These are phyloP conservation scores for Phocoena phocoena DNA, from an alignment of 2,113 vertebrate genomes.

Conservation along the genomic window DNA sequence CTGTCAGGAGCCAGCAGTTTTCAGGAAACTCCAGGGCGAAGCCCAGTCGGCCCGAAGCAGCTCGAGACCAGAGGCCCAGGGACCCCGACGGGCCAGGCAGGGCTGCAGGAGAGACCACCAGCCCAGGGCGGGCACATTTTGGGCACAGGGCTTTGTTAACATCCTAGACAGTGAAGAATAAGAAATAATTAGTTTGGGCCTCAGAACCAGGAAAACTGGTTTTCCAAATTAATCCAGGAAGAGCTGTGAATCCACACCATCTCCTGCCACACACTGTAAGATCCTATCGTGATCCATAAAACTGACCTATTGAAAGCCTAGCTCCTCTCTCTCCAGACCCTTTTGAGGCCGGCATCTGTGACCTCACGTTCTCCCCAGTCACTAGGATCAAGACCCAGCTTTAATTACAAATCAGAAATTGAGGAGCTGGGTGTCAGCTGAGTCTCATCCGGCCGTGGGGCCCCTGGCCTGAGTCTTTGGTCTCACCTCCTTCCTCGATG, in stretches of 20 bases:
- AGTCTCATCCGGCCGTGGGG: background rate
- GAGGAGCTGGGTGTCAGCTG: background rate
- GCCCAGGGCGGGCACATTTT: background rate
- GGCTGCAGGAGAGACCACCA: background rate
- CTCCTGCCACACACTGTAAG: constrained; percentile 83
- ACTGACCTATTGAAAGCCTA: constrained; percentile 34
- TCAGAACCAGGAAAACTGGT: constrained; percentile 83
- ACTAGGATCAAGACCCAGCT: constrained; percentile 79
- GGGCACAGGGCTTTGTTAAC: constrained; percentile 69
- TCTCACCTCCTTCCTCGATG: background rate
- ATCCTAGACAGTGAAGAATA: constrained; percentile 73
- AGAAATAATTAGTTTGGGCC: constrained; percentile 82
- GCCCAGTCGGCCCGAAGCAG: background rate
- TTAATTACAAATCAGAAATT: constrained; percentile 50
- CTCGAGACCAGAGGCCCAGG: background rate
- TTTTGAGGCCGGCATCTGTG: constrained; percentile 81
- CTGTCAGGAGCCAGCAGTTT: background rate
- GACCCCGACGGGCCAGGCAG: background rate
- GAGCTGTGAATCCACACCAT: constrained; percentile 80
- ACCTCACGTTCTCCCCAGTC: constrained; percentile 79
- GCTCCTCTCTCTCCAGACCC: constrained; percentile 76
- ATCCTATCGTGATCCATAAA: constrained; percentile 81
- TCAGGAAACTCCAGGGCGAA: background rate
- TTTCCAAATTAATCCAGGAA: constrained; percentile 82
- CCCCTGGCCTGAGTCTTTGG: background rate